Evolutionary conservation across 1,140 invertebrate species (phyloP).

Genomic region (Macrotrachela quadricornifera): DNA sequence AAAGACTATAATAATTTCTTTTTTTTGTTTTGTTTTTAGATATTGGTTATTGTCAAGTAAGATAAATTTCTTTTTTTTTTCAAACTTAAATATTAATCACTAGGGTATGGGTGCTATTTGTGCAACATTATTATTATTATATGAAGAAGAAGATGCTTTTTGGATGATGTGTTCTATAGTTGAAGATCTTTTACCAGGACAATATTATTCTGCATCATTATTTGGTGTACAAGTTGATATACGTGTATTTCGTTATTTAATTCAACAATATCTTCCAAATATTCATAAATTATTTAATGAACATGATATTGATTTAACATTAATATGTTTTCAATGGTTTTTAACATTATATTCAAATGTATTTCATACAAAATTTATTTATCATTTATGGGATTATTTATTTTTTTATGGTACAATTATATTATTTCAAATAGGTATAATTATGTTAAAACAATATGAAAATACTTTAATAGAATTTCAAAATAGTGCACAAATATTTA

Average conservation of each 20-base stretch:
- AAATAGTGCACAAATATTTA: conserved; percentile 79
- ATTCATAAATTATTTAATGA: conserved; percentile 65
- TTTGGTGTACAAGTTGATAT: conserved; percentile 68
- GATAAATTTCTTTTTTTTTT: conserved; percentile 18
- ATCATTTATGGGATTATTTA: conserved; percentile 88
- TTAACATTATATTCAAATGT: conserved; percentile 89
- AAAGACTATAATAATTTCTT: too few species aligned
- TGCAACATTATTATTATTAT: conserved; percentile 67
- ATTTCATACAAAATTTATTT: conserved; percentile 81
- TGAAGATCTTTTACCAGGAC: conserved; percentile 84
- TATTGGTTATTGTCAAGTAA: conserved; percentile 92
- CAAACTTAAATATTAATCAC: too few species aligned
- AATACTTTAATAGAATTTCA: conserved; percentile 11
- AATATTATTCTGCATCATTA: conserved; percentile 83
- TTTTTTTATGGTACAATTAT: conserved; percentile 75
- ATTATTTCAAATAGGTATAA: conserved; percentile 81
- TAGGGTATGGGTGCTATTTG: too few species aligned
- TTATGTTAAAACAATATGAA: conserved; percentile 73
- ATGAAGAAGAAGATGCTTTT: conserved; percentile 96
- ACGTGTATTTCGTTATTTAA: conserved; percentile 65
- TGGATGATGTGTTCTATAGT: conserved; percentile 96
- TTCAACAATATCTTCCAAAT: conserved; percentile 63
- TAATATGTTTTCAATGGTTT: conserved; percentile 94
- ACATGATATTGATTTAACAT: conserved; percentile 73
- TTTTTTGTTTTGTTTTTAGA: conserved; percentile 31